Evolutionary conservation across 2,113 vertebrate species (phyloP).

Genomic region (Ahaetulla prasina): DNA sequence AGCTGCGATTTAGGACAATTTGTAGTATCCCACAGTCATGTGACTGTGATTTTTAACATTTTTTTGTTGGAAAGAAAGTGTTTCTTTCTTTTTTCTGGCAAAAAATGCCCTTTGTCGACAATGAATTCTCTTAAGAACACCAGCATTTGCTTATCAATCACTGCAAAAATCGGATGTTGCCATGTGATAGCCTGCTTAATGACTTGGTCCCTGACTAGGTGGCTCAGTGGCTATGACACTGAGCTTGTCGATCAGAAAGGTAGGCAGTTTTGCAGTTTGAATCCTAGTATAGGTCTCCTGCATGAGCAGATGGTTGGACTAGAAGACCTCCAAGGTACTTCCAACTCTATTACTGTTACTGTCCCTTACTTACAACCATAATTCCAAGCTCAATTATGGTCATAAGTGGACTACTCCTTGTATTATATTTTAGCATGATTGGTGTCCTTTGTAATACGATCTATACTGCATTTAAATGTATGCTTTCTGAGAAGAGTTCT

Average conservation of each 20-base stretch:
- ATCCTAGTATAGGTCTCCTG: no score
- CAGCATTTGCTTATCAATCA: neutral
- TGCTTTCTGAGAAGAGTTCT: neutral
- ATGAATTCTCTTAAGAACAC: neutral
- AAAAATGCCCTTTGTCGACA: neutral
- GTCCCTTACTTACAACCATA: neutral
- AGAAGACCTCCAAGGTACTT: no score
- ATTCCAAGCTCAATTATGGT: neutral
- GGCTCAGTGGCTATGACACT: no score
- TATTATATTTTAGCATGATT: neutral
- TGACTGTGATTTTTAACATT: neutral
- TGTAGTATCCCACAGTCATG: neutral
- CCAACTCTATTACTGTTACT: no score
- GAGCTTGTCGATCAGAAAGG: no score
- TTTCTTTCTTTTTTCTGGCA: neutral
- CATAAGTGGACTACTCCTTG: neutral
- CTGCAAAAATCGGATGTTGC: neutral
- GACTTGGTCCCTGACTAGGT: no score
- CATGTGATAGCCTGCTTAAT: neutral
- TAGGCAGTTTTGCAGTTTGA: no score
- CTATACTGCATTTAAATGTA: neutral
- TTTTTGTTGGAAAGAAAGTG: neutral
- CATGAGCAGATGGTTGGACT: no score
- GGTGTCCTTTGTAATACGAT: neutral
- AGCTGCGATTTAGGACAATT: neutral